Percentiles rank a stretch among this genome's conserved stretches.
Evolutionary conservation across 2,113 vertebrate species (phyloP).

Genomic region (Turdus rufiventris): DNA sequence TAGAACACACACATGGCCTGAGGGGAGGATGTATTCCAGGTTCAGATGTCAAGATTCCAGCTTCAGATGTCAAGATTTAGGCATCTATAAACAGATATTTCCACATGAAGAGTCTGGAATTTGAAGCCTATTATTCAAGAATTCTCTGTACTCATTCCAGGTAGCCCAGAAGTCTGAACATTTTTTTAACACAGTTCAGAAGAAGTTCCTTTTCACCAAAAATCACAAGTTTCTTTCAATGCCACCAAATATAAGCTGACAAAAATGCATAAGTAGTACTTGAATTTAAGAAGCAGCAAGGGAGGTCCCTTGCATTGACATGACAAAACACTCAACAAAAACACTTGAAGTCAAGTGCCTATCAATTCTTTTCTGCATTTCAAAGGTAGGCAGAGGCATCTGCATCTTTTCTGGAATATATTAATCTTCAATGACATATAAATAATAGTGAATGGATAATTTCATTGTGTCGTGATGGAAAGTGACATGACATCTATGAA

Average conservation of each 20-base stretch:
- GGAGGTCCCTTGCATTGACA: not conserved
- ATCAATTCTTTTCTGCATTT: conserved; percentile 22
- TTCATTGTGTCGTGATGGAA: not conserved
- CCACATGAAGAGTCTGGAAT: not conserved
- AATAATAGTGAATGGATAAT: conserved; percentile 2
- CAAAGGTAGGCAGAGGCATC: not conserved
- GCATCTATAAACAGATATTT: not conserved
- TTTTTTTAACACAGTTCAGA: not conserved
- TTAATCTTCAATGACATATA: not conserved
- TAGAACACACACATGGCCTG: not conserved
- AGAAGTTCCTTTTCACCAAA: not conserved
- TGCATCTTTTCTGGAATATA: not conserved
- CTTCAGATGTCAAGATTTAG: not conserved
- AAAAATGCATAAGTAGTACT: not conserved
- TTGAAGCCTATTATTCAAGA: not conserved
- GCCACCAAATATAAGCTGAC: not conserved
- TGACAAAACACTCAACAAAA: not conserved
- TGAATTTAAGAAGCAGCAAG: not conserved
- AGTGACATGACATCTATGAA: not conserved
- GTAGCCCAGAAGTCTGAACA: not conserved
- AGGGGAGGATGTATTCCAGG: not conserved
- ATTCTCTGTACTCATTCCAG: not conserved
- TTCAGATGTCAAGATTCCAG: not conserved
- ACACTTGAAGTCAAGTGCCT: not conserved
- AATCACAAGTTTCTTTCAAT: not conserved